These are phyloP conservation scores for Apodemus speciosus DNA, from an alignment of 2,113 vertebrate genomes.

Conservation along the genomic window DNA sequence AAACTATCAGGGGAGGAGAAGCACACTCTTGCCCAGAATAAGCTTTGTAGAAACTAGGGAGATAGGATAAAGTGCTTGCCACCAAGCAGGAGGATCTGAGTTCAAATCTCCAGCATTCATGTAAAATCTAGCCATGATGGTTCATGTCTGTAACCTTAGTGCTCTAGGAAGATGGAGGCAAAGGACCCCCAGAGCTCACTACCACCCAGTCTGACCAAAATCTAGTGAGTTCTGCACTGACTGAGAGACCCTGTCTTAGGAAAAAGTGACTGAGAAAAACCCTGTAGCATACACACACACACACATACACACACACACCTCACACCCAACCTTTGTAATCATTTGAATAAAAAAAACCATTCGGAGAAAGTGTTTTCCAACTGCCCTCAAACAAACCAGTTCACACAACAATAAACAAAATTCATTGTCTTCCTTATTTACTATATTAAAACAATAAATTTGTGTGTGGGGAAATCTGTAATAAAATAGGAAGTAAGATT, in stretches of 20 bases:
- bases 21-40: conserved; percentile 17
- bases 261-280: background rate
- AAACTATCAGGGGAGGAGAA: background rate
- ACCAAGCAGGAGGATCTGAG: background rate
- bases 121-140: background rate
- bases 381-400: conserved; percentile 60
- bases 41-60: background rate
- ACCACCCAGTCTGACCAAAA: background rate
- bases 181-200: background rate
- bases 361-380: conserved; percentile 50
- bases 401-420: conserved; percentile 65
- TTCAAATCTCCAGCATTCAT: background rate
- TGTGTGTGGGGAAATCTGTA: conserved; percentile 48
- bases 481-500: conserved; percentile 73
- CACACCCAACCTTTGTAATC: background rate
- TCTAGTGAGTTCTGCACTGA: background rate
- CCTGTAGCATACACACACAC: background rate
- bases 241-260: background rate
- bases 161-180: background rate
- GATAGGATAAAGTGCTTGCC: background rate
- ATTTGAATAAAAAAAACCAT: conserved; percentile 51
- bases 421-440: conserved; percentile 48
- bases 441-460: conserved; percentile 73
- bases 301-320: background rate
- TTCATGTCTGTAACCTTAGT: too few species aligned